Base-by-base conservation (phyloP, 2,888 invertebrate species). In the Psylliodes chrysocephalus region DNA sequence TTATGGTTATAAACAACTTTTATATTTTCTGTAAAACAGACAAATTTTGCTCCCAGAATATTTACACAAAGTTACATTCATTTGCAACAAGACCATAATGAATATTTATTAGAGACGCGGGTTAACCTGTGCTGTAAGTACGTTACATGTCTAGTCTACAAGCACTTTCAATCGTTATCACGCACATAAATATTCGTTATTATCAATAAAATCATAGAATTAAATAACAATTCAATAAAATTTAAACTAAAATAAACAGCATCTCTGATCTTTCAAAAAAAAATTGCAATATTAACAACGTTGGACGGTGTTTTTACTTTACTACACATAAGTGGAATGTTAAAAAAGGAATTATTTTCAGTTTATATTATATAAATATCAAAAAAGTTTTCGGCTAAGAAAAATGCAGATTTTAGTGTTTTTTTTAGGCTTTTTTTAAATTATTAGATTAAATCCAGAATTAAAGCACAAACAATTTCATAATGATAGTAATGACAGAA, bases 21-120 rank as follows among this genome's bases (percentile, higher is more conserved):
- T 80, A 78, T 81, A 79, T 79, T 75, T 77, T 78, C 76, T 80
- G 78, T 78, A 81, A 81, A 79, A 79, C 81, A 78, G 79, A 80
- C 77, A 78, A 46, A 75, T 77, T 79, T 82, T 81, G 81, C 77
- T 81, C 82, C 82, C 81, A 80, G 73, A 78, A 71, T 77, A 77
- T 76, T 75, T 78, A 73, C 76, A 79, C 78, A 78, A 73, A 74
- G 70, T 71, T 75, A 73, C 72, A 74, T 69, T 72, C 68, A 64
- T 63, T 69, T 68, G 68, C 69, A 71, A 71, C 68, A 69, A 70
- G 65, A 59, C 49, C 49, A 59, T 59, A 59, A 59, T 7, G 59
- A 64, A 67, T 60, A 66, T 63, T 61, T 49, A 64, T 51, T 63
- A 52, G 60, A 60, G 33, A 56, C 46, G 56, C 61, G 62, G 63